These are phyloP conservation scores for Lamellibrachia luymesi DNA, from an alignment of 1,140 invertebrate genomes.

Conservation along the genomic window DNA sequence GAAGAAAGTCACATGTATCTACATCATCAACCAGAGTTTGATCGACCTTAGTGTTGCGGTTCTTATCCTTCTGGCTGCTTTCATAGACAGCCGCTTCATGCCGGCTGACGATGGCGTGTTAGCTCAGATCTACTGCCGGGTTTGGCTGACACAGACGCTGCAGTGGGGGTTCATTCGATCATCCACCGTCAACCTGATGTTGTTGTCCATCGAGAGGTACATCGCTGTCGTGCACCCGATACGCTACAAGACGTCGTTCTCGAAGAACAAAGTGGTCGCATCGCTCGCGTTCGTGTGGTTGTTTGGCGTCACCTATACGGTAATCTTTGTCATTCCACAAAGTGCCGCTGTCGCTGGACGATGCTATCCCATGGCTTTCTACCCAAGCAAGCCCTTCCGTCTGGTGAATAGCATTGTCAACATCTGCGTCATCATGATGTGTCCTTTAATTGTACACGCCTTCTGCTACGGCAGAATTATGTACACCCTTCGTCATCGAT, in stretches of 20 bases:
- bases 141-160: constrained; percentile 25
- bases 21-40: constrained; percentile 23
- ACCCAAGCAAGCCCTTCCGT: too few relatives aligned
- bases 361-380: too few relatives aligned
- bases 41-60: constrained; percentile 20
- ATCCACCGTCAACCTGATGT: constrained; percentile 21
- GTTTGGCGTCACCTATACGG: background rate
- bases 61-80: constrained; percentile 22
- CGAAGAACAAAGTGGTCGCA: background rate
- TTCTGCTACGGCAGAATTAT: too few relatives aligned
- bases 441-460: too few relatives aligned
- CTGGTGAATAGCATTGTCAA: too few relatives aligned
- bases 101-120: background rate
- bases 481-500: too few relatives aligned
- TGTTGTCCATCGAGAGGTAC: constrained; percentile 25
- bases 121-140: constrained; percentile 22
- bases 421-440: too few relatives aligned
- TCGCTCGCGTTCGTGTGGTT: constrained; percentile 13
- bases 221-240: constrained; percentile 24
- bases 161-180: constrained; percentile 19
- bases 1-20: constrained; percentile 18
- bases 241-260: constrained; percentile 20
- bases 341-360: too few relatives aligned
- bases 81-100: constrained; percentile 11
- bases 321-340: too few relatives aligned